A percentile compares a stretch with the other conserved stretches of the same genome.
Conservation (phyloP, 1,140 invertebrate species). For the Drosophila nigromelanica region DNA sequence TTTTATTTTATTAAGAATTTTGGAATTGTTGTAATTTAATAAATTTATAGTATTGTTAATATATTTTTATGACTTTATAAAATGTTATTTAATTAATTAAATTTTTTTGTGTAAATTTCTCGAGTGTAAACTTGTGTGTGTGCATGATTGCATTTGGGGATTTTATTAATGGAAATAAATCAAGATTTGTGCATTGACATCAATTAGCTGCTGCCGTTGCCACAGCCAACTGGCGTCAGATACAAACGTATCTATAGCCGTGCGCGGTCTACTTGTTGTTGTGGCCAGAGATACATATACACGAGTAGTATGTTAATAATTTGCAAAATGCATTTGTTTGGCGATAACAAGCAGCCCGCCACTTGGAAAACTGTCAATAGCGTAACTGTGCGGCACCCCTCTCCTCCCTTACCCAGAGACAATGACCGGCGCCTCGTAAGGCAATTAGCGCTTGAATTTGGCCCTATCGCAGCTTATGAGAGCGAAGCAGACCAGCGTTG, state of each 20-base stretch:
- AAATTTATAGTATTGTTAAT: too few species aligned
- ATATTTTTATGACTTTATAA: too few species aligned
- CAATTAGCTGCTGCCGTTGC: conserved; percentile 68
- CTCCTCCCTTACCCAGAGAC: background rate
- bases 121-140: background rate
- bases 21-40: too few species aligned
- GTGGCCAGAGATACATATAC: conserved; percentile 30
- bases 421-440: conserved; percentile 51
- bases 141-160: conserved; percentile 36
- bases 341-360: conserved; percentile 73
- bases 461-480: conserved; percentile 69
- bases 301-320: conserved; percentile 72
- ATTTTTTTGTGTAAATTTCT: too few species aligned
- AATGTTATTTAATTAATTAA: too few species aligned
- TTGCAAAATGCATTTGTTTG: conserved; percentile 82
- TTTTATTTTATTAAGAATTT: too few species aligned
- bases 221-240: conserved; percentile 61
- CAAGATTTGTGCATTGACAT: conserved; percentile 80
- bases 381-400: background rate
- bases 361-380: conserved; percentile 47
- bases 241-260: conserved; percentile 76
- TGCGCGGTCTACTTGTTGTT: conserved; percentile 21
- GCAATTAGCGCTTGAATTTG: conserved; percentile 62
- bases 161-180: conserved; percentile 83
- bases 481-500: conserved; percentile 3